phyloP scores from a whole-genome alignment of 2,888 invertebrate genomes.

The Therioaphis trifolii region DNA sequence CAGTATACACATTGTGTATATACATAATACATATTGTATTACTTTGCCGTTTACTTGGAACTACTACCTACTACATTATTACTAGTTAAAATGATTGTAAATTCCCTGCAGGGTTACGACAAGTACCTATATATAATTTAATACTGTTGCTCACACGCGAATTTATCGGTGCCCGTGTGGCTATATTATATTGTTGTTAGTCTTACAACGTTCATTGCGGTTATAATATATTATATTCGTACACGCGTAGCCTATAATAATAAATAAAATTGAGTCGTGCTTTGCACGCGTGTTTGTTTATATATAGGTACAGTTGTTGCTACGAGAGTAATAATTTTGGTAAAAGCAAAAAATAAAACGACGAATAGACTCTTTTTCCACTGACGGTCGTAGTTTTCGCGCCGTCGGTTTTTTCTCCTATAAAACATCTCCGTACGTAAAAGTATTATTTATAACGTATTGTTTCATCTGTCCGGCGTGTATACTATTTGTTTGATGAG shows the following conservation, averaged over 20 bases:
- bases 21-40: background rate
- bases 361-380: background rate
- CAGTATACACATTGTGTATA: background rate
- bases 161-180: slow-evolving; percentile 24
- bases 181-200: slow-evolving; percentile 24
- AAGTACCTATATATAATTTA: slow-evolving; percentile 35
- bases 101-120: slow-evolving; percentile 24
- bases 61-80: background rate
- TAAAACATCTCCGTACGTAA: too few species aligned
- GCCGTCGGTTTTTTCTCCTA: background rate
- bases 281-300: background rate
- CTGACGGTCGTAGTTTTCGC: background rate
- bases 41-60: background rate
- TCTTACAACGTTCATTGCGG: background rate
- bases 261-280: slow-evolving; percentile 21
- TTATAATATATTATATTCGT: background rate
- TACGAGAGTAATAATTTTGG: background rate
- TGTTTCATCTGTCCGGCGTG: too few species aligned
- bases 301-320: background rate
- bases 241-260: background rate
- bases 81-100: slow-evolving; percentile 31
- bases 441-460: too few species aligned
- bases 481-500: too few species aligned
- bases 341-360: background rate
- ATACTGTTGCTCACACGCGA: background rate